Percentiles rank a stretch among this genome's conserved stretches.
phyloP scores from a whole-genome alignment of 2,113 vertebrate species.

The Heterocephalus glaber region DNA sequence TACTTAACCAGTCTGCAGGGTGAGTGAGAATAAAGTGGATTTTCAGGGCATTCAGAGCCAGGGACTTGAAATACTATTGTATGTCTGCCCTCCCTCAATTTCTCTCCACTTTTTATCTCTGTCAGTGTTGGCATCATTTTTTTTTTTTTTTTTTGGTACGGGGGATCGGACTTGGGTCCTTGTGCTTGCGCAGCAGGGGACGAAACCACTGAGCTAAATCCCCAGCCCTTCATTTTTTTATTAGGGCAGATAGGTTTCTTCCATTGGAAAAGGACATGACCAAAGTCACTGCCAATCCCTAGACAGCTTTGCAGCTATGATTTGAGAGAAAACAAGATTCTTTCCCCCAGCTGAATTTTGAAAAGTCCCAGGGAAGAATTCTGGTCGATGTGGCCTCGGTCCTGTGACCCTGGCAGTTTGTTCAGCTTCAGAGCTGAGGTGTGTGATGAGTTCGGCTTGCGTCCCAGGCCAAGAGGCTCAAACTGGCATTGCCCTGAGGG shows the following conservation, averaged over 20 bases:
- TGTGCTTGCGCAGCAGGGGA: too few relatives aligned
- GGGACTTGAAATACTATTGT: neutral
- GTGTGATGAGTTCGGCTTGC: neutral
- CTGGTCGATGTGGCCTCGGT: neutral
- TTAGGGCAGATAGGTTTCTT: neutral
- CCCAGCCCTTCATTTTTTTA: too few relatives aligned
- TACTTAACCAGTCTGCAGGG: neutral
- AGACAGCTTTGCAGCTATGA: neutral
- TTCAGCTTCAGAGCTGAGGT: neutral
- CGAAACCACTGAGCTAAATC: too few relatives aligned
- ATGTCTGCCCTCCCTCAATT: neutral
- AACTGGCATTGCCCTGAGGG: neutral
- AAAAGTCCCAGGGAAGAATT: constrained; percentile 23
- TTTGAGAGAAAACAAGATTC: neutral
- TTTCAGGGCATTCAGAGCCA: neutral
- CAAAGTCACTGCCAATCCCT: neutral
- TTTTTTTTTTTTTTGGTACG: too few relatives aligned
- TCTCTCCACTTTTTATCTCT: neutral
- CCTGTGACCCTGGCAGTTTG: neutral
- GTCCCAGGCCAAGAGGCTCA: neutral
- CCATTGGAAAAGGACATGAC: neutral
- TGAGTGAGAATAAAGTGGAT: neutral
- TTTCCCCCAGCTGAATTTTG: neutral
- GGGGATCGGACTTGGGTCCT: too few relatives aligned
- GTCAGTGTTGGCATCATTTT: neutral